Evolutionary conservation across 30 jellyfish, hydroid and myxozoan species (phyloP), one percentile per base, ranked within the genome.

Genomic region (Aurelia sp.): DNA sequence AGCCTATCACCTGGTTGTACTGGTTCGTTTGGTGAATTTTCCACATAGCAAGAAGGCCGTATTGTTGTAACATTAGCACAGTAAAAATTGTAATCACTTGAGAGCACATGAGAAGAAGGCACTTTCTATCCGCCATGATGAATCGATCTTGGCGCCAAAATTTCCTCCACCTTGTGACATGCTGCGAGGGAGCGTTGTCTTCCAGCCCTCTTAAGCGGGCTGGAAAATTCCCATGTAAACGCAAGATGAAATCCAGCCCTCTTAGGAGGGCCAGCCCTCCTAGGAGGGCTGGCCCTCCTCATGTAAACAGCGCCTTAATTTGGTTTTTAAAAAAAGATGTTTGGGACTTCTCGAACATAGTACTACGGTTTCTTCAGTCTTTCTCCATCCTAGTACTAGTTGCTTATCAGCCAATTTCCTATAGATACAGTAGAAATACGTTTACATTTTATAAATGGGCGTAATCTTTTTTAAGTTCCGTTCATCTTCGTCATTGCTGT

Each of bases 201-300:
- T 3, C 85, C 83, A 71, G 95, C 85, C 82, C 85, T 62, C 86
- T 74, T 23, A 86, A 66, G 89, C 96, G 90, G 90, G 90, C 96
- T 86, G 86, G 73, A 86, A 66, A 86, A 63, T 59, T 68, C 82
- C 67, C 96, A 76, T 76, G 73, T 76, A 62, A 86, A 68, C 85
- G 78, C 48, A 55, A 65, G 51, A 37, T 17, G 31, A 78, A 66
- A 59, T 63, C 87, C 74, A 86, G 85, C 86, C 84, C 86, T 63
- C 84, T 65, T 66, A 85, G 70, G 65, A 62, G 88, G 82, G 88
- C 82, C 47, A 63, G 94, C 88, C 81, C 82, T 62, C 81, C 81
- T 27, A 65, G 83, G 89, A 62, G 81, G 73, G 84, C 84, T 66
- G 83, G 84, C 76, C 73, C 84, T 81, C 44, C 85, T 75, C 95